phyloP scores from a whole-genome alignment of 2,113 vertebrate species.

The Trichechus manatus region DNA sequence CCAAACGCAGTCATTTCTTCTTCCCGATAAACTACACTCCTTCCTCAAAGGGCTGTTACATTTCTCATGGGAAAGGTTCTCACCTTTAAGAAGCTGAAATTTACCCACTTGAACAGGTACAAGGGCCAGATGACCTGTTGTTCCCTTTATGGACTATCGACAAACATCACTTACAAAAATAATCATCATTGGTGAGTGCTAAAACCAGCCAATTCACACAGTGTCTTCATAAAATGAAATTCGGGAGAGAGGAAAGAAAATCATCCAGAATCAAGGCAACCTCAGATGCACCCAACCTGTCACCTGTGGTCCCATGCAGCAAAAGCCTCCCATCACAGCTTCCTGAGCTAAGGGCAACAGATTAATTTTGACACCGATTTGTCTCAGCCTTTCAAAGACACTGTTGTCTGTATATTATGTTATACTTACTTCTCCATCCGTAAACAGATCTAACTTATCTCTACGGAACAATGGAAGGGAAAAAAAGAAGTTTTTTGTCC shows the following conservation, averaged over 20 bases:
- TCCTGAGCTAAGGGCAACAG: slow-evolving; percentile 56
- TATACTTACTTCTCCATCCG: slow-evolving; percentile 22
- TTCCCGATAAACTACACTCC: slow-evolving; percentile 12
- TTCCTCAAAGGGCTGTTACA: slow-evolving; percentile 68
- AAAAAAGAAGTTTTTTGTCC: slow-evolving; percentile 45
- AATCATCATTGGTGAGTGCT: slow-evolving; percentile 64
- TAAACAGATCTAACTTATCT: slow-evolving; percentile 59
- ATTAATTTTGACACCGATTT: slow-evolving; percentile 70
- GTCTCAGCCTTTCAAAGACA: slow-evolving; percentile 55
- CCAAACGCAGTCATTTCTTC: slow-evolving; percentile 33
- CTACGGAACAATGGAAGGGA: slow-evolving; percentile 45
- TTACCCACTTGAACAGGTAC: slow-evolving; percentile 77
- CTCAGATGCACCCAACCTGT: background rate
- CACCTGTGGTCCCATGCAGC: slow-evolving; percentile 25
- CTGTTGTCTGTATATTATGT: background rate
- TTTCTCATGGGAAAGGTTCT: slow-evolving; percentile 65
- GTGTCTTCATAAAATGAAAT: slow-evolving; percentile 67
- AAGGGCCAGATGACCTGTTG: slow-evolving; percentile 37
- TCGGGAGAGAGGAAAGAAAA: slow-evolving; percentile 53
- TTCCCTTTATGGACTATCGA: slow-evolving; percentile 77
- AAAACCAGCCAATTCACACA: slow-evolving; percentile 67
- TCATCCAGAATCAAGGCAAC: slow-evolving; percentile 19
- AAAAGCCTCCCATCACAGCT: background rate
- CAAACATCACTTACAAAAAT: slow-evolving; percentile 78
- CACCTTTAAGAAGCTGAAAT: slow-evolving; percentile 71